Conservation (phyloP, 1,140 invertebrate genomes). For the Anoplolepis gracilipes region DNA sequence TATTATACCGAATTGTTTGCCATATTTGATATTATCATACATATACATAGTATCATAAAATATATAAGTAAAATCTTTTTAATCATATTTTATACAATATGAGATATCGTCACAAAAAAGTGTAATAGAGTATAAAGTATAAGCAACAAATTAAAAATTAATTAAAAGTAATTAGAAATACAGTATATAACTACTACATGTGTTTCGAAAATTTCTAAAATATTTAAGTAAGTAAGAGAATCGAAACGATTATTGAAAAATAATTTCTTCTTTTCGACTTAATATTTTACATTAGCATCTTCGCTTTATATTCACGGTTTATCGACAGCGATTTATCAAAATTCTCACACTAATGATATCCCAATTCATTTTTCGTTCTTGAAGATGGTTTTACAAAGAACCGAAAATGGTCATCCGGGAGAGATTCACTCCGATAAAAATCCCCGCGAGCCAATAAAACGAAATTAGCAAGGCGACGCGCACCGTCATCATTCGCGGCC, state of each 20-base stretch:
- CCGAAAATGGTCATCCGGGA: conserved; percentile 21
- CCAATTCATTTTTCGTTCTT: too few species aligned
- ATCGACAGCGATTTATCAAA: neutral
- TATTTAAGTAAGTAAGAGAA: neutral
- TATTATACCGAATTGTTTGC: conserved; percentile 3
- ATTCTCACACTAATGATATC: neutral
- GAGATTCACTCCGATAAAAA: conserved; percentile 42
- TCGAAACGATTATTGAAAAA: neutral
- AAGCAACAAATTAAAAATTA: too few species aligned
- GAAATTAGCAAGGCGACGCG: conserved; percentile 55
- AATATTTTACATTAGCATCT: neutral
- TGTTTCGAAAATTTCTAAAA: neutral
- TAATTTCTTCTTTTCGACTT: neutral
- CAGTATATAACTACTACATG: too few species aligned
- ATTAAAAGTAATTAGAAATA: too few species aligned
- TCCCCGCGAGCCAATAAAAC: conserved; percentile 53
- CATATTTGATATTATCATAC: neutral
- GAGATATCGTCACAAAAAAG: too few species aligned
- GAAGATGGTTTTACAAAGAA: conserved; percentile 8
- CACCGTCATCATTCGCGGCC: conserved; percentile 27
- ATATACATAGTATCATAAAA: too few species aligned
- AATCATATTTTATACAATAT: too few species aligned
- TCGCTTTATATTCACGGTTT: neutral
- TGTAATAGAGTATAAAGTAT: too few species aligned
- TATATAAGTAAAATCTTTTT: too few species aligned